phyloP scores from a whole-genome alignment of 1,140 invertebrate genomes.

The Papilio dardanus region DNA sequence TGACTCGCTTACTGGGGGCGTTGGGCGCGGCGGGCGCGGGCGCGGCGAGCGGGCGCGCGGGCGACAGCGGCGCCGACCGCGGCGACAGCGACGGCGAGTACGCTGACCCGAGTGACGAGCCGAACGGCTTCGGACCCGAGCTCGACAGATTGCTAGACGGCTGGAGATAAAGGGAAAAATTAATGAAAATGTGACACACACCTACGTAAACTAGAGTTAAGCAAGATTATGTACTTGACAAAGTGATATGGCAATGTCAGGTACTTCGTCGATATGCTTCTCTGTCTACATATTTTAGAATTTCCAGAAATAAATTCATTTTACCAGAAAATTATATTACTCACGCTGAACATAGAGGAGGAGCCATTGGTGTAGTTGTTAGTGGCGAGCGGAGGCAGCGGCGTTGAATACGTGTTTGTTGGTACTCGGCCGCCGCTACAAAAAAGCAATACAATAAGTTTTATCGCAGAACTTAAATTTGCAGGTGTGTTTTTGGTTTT shows the following conservation, averaged over 20 bases:
- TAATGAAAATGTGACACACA: not conserved
- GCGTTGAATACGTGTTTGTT: constrained; percentile 85
- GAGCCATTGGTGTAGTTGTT: constrained; percentile 77
- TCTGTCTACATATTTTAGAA: not conserved
- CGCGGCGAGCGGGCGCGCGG: constrained; percentile 69
- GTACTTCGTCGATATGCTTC: not conserved
- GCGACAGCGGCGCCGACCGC: constrained; percentile 78
- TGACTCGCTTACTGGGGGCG: constrained; percentile 80
- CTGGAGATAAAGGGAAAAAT: constrained; percentile 51
- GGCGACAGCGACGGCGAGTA: constrained; percentile 79
- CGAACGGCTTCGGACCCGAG: constrained; percentile 85
- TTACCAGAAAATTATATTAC: no score
- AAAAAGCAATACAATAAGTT: constrained; percentile 41
- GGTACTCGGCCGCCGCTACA: constrained; percentile 85
- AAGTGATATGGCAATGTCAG: no score
- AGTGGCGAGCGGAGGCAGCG: constrained; percentile 83
- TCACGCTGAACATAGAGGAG: constrained; percentile 75
- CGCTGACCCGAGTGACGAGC: constrained; percentile 77
- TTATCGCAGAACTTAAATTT: no score
- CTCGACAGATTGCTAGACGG: constrained; percentile 81
- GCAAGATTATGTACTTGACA: not conserved
- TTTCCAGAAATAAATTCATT: not conserved
- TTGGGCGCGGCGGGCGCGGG: constrained; percentile 60
- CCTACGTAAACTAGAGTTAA: not conserved
- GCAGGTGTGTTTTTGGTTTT: not conserved